Conservation (phyloP, 2,113 vertebrate species). For the Hoplias malabaricus region DNA sequence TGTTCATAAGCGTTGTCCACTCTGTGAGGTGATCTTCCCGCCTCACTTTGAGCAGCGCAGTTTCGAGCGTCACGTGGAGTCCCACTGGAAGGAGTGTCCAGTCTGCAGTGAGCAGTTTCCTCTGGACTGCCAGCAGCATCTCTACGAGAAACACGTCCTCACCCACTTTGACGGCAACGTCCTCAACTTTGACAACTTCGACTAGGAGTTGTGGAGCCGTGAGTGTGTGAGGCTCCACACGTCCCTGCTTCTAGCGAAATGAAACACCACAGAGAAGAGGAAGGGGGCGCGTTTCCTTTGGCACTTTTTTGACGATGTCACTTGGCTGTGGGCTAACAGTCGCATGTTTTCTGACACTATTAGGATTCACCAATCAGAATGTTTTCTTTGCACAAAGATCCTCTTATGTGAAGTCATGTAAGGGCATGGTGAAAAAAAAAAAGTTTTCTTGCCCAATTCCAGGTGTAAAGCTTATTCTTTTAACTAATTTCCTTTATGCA, state of each 20-base stretch:
- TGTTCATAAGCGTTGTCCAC: conserved; percentile 90
- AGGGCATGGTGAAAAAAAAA: conserved; percentile 2
- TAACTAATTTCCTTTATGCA: background rate
- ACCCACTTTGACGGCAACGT: conserved; percentile 94
- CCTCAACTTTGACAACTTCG: conserved; percentile 84
- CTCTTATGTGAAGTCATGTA: conserved; percentile 2
- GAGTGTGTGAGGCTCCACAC: background rate
- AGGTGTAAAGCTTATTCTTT: background rate
- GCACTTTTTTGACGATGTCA: conserved; percentile 24
- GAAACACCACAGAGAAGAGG: background rate
- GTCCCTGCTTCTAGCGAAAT: conserved; percentile 6
- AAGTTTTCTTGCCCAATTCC: background rate
- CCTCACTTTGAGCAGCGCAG: conserved; percentile 95
- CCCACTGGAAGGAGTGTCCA: conserved; percentile 98
- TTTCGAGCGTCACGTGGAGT: conserved; percentile 95
- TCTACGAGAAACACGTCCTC: conserved; percentile 92
- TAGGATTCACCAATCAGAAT: conserved; percentile 27
- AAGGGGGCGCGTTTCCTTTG: background rate
- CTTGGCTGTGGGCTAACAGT: conserved; percentile 29
- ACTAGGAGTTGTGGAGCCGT: conserved; percentile 3
- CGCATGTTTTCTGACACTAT: conserved; percentile 27
- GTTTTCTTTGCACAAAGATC: conserved; percentile 39
- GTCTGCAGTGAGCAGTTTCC: conserved; percentile 97
- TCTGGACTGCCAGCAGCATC: conserved; percentile 89
- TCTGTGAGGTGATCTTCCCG: conserved; percentile 94